Percentiles rank a stretch among this genome's conserved stretches.
phyloP scores from a whole-genome alignment of 2,797 vertebrate genomes.

The Galagoides demidoff region DNA sequence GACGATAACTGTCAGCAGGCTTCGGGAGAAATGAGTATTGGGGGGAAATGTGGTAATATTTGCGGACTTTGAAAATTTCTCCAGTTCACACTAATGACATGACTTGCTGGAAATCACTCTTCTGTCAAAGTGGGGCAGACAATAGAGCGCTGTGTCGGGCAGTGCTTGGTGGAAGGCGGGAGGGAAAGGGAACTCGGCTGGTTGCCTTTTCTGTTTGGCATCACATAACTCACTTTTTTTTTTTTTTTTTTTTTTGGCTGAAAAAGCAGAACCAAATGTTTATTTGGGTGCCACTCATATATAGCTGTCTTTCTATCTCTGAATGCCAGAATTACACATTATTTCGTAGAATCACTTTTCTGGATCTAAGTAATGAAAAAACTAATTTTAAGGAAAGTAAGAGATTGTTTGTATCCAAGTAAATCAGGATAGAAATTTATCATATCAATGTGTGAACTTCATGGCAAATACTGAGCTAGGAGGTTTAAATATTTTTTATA shows the following conservation, averaged over 20 bases:
- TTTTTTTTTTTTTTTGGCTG: background rate
- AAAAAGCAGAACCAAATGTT: background rate
- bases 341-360: background rate
- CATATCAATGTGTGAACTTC: background rate
- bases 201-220: background rate
- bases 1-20: constrained; percentile 47
- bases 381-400: constrained; percentile 7
- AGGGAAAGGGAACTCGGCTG: background rate
- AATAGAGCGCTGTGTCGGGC: too few relatives aligned
- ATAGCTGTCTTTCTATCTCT: background rate
- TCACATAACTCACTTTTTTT: background rate
- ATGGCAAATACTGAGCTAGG: background rate
- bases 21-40: constrained; percentile 51
- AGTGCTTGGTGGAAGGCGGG: background rate
- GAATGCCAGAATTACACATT: background rate
- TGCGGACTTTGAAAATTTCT: constrained; percentile 43
- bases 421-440: background rate
- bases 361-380: constrained; percentile 6
- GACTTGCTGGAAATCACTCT: constrained; percentile 51
- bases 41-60: constrained; percentile 44
- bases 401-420: background rate
- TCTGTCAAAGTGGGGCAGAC: background rate
- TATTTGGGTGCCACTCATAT: background rate
- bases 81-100: constrained; percentile 6
- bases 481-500: background rate